These are phyloP conservation scores for Gasterosteus aculeatus DNA, from an alignment of 2,113 vertebrate species.

Conservation along the genomic window DNA sequence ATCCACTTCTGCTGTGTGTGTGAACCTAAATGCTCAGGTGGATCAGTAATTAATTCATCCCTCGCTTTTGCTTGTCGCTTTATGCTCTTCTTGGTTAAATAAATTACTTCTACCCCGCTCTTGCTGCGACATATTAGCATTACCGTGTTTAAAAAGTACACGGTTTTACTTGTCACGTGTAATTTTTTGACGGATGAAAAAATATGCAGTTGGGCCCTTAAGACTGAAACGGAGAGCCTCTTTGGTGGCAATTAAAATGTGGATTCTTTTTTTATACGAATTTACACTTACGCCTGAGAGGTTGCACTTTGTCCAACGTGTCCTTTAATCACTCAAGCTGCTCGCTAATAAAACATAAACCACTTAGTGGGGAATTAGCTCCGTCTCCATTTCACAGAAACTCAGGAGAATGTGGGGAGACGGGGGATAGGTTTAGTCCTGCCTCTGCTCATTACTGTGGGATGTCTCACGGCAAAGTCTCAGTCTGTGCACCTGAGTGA, in stretches of 20 bases:
- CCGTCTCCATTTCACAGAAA: slow-evolving; percentile 68
- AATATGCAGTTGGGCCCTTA: slow-evolving; percentile 18
- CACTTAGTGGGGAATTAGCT: slow-evolving; percentile 77
- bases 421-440: slow-evolving; percentile 53
- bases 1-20: slow-evolving; percentile 59
- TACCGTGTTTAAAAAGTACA: slow-evolving; percentile 34
- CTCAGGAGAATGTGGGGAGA: slow-evolving; percentile 60
- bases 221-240: slow-evolving; percentile 44
- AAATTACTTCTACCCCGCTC: slow-evolving; percentile 25
- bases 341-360: slow-evolving; percentile 79
- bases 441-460: slow-evolving; percentile 77
- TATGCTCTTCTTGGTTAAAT: slow-evolving; percentile 54
- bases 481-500: slow-evolving; percentile 67
- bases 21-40: slow-evolving; percentile 52
- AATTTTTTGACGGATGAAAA: slow-evolving; percentile 63
- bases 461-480: slow-evolving; percentile 69
- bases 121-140: slow-evolving; percentile 41
- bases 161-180: slow-evolving; percentile 52
- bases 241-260: slow-evolving; percentile 64
- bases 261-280: slow-evolving; percentile 70
- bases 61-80: slow-evolving; percentile 60
- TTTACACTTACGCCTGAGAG: slow-evolving; percentile 66
- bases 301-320: slow-evolving; percentile 67
- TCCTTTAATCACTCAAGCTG: slow-evolving; percentile 73
- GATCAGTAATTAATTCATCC: slow-evolving; percentile 66